A percentile compares a stretch with the other conserved stretches of the same genome.
These are phyloP conservation scores for Calameuta filiformis DNA, from an alignment of 2,888 invertebrate species.

Conservation along the genomic window DNA sequence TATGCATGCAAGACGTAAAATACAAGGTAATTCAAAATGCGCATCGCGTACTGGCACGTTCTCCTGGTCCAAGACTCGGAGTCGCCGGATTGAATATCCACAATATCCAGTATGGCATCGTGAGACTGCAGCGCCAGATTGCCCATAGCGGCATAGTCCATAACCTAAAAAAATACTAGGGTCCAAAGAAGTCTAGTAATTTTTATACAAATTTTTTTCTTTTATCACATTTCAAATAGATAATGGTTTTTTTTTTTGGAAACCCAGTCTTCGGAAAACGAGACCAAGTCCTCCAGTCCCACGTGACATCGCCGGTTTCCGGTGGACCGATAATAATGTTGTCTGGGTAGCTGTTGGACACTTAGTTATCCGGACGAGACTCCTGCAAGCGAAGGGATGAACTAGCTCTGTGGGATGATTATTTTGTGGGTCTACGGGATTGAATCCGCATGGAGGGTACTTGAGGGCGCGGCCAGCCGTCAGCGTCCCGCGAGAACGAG, in stretches of 20 bases:
- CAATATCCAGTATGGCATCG: too few relatives aligned
- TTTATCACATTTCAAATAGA: too few relatives aligned
- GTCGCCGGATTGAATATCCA: too few relatives aligned
- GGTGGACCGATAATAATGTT: neutral
- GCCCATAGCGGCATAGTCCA: too few relatives aligned
- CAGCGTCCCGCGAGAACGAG: constrained; percentile 45
- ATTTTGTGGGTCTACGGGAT: constrained; percentile 61
- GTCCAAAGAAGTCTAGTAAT: too few relatives aligned
- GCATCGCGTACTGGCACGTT: constrained; percentile 34
- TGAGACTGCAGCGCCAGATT: too few relatives aligned
- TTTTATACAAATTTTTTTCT: too few relatives aligned
- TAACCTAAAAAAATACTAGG: too few relatives aligned
- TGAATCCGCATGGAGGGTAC: constrained; percentile 62
- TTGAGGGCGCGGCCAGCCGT: constrained; percentile 52
- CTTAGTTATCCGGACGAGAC: constrained; percentile 42
- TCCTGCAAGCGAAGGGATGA: constrained; percentile 59
- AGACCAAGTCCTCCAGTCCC: constrained; percentile 17
- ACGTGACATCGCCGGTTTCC: too few relatives aligned
- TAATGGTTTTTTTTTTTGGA: too few relatives aligned
- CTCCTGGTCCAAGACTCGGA: too few relatives aligned
- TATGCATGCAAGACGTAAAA: constrained; percentile 18
- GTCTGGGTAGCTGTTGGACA: constrained; percentile 28
- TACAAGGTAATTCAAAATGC: constrained; percentile 42
- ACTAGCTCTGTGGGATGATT: constrained; percentile 54
- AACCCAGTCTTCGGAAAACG: neutral